A percentile compares a stretch with the other conserved stretches of the same genome.
phyloP scores from a whole-genome alignment of 2,113 vertebrate species.

The Muscicapa adusta region DNA sequence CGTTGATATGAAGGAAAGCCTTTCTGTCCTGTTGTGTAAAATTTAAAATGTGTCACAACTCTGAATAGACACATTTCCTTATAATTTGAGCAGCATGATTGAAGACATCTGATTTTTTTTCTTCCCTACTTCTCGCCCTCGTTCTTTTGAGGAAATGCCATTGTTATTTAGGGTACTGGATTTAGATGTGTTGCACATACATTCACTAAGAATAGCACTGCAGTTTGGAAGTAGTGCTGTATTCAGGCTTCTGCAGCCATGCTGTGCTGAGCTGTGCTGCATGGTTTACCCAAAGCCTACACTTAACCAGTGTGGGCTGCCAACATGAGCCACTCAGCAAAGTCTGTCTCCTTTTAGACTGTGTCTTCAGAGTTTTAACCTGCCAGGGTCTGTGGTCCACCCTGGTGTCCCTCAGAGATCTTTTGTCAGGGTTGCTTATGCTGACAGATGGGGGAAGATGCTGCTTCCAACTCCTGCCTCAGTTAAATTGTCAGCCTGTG shows the following conservation, averaged over 20 bases:
- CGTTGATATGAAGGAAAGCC: neutral
- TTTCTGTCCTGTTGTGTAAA: neutral
- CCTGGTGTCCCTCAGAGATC: neutral
- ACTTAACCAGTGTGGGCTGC: conserved; percentile 33
- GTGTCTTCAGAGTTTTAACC: neutral
- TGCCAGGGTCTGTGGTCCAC: neutral
- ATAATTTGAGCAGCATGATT: neutral
- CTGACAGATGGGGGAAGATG: neutral
- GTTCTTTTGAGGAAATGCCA: conserved; percentile 32
- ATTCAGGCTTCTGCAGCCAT: neutral
- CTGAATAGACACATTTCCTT: neutral
- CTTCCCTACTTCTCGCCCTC: neutral
- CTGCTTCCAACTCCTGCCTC: neutral
- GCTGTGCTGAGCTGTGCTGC: neutral
- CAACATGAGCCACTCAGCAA: neutral
- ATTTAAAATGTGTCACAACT: neutral
- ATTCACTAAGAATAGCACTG: neutral
- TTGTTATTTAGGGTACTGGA: neutral
- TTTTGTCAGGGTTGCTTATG: conserved; percentile 3
- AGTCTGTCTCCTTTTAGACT: neutral
- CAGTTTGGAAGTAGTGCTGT: neutral
- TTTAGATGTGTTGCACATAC: neutral
- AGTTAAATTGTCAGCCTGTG: neutral
- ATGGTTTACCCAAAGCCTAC: conserved; percentile 17
- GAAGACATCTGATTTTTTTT: neutral